Conservation (phyloP, 2,888 invertebrate species). For the Caenorhabditis imperialis region DNA sequence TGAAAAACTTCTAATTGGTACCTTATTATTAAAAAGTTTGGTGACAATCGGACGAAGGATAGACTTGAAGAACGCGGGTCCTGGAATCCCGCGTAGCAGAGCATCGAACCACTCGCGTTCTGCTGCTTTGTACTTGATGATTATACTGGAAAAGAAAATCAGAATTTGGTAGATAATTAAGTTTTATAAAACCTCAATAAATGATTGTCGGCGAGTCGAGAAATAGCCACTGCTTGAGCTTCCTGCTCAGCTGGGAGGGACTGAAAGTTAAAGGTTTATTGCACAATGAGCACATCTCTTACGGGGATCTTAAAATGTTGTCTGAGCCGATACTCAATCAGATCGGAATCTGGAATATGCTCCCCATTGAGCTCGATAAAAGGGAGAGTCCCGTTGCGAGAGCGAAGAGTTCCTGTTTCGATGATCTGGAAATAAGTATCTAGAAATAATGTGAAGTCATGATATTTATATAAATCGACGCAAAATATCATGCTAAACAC, state of each 20-base stretch:
- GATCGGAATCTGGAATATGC: constrained; percentile 45
- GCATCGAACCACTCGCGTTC: constrained; percentile 21
- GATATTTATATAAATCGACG: no score
- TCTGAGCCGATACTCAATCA: constrained; percentile 37
- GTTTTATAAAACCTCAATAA: constrained; percentile 13
- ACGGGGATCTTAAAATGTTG: constrained; percentile 42
- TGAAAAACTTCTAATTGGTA: background rate
- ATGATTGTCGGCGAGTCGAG: constrained; percentile 41
- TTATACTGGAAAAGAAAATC: constrained; percentile 17
- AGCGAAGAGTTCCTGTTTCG: constrained; percentile 9
- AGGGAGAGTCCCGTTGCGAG: constrained; percentile 37
- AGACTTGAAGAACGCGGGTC: constrained; percentile 11
- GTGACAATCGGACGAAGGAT: constrained; percentile 17
- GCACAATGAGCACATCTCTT: no score
- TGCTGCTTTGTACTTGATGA: constrained; percentile 15
- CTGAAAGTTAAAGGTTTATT: constrained; percentile 6
- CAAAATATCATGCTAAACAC: no score
- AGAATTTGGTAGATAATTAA: background rate
- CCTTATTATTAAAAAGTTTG: constrained; percentile 22
- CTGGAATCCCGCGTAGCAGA: constrained; percentile 13
- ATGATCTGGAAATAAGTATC: no score
- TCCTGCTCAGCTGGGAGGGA: constrained; percentile 21
- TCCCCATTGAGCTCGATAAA: constrained; percentile 51
- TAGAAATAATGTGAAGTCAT: no score
- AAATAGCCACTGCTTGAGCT: constrained; percentile 30